A percentile compares a stretch with the other conserved stretches of the same genome.
Evolutionary conservation across 2,113 vertebrate genomes (phyloP).

Genomic region (Crotalus tigris): DNA sequence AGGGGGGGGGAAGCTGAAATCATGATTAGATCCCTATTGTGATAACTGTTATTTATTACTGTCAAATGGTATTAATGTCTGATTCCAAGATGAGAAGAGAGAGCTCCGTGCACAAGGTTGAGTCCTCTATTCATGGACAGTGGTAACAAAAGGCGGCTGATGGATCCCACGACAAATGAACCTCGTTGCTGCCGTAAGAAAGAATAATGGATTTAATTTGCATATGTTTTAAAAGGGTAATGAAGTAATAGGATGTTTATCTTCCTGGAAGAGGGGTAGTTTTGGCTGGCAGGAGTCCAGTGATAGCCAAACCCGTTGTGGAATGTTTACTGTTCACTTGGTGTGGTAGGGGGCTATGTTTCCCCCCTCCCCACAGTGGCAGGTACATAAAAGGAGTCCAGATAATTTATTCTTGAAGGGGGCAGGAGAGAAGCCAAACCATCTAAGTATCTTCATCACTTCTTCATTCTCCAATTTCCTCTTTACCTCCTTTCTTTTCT

Average conservation of each 20-base stretch:
- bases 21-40: constrained; percentile 90
- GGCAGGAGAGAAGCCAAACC: constrained; percentile 64
- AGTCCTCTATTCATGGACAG: constrained; percentile 81
- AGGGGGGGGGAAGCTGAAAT: constrained; percentile 41
- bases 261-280: constrained; percentile 95
- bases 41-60: constrained; percentile 99
- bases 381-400: constrained; percentile 69
- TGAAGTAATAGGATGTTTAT: constrained; percentile 99
- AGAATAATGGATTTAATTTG: constrained; percentile 92
- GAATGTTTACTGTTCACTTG: constrained; percentile 78
- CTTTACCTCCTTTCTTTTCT: constrained; percentile 61
- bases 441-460: constrained; percentile 68
- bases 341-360: constrained; percentile 61
- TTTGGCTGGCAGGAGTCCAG: constrained; percentile 83
- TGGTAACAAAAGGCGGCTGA: constrained; percentile 80
- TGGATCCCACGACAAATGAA: constrained; percentile 85
- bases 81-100: constrained; percentile 88
- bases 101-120: constrained; percentile 74
- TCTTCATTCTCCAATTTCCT: constrained; percentile 47
- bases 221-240: constrained; percentile 98
- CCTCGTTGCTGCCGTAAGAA: constrained; percentile 82
- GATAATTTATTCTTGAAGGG: constrained; percentile 90
- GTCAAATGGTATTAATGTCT: constrained; percentile 95
- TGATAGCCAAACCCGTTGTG: constrained; percentile 75
- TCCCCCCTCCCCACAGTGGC: constrained; percentile 76